A percentile compares a stretch with the other conserved stretches of the same genome.
Conservation (phyloP, 2,797 vertebrate genomes). For the Phrynocephalus guinanensis region DNA sequence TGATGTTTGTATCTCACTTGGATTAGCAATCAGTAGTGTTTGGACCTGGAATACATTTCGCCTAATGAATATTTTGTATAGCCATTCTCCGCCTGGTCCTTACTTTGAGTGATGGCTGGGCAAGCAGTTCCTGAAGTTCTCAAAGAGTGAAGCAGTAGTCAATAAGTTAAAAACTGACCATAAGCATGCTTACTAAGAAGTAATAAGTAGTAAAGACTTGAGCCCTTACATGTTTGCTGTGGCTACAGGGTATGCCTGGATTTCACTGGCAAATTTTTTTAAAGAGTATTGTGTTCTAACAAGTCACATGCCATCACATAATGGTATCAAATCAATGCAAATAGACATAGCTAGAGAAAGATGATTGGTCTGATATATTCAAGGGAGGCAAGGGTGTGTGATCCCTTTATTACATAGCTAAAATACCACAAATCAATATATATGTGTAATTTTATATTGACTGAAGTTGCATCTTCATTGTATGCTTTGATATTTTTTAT, state of each 20-base stretch:
- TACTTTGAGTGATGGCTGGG: neutral
- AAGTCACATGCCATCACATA: neutral
- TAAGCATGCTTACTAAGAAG: neutral
- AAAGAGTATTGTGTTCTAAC: neutral
- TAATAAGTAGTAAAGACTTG: neutral
- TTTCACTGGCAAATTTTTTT: neutral
- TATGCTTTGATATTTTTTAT: neutral
- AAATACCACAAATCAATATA: neutral
- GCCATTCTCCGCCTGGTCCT: neutral
- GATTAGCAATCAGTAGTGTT: neutral
- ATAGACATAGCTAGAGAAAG: too few species aligned
- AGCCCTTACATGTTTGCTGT: neutral
- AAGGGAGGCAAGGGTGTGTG: neutral
- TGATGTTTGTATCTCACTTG: neutral
- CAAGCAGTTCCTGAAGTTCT: neutral
- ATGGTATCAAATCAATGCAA: neutral
- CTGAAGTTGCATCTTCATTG: neutral
- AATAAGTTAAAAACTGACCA: neutral
- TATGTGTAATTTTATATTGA: neutral
- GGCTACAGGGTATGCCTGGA: neutral
- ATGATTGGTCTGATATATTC: neutral
- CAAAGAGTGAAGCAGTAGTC: neutral
- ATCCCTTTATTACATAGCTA: too few species aligned
- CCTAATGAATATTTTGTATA: neutral
- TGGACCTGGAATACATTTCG: neutral